A percentile compares a stretch with the other conserved stretches of the same genome.
These are phyloP conservation scores for Venusia cambrica DNA, from an alignment of 2,888 invertebrate species.

Conservation along the genomic window DNA sequence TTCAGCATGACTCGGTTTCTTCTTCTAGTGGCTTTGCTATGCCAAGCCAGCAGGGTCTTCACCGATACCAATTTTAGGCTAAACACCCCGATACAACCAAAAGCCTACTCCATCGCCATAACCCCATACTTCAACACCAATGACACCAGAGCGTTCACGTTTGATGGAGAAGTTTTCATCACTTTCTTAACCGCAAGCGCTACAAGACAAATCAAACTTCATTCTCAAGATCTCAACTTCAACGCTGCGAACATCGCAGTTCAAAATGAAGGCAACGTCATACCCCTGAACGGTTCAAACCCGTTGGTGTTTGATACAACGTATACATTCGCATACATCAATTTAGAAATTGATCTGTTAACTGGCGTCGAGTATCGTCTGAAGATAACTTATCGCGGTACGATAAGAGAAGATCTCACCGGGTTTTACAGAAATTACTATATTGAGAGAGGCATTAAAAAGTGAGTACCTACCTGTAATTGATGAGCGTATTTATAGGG, in stretches of 20 bases:
- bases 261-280: constrained; percentile 31
- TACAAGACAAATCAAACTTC: constrained; percentile 61
- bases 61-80: constrained; percentile 61
- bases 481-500: no score
- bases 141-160: constrained; percentile 60
- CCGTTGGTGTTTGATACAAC: constrained; percentile 51
- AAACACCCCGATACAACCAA: constrained; percentile 69
- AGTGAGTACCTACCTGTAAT: no score
- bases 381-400: constrained; percentile 76
- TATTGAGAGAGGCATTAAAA: constrained; percentile 62
- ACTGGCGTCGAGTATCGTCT: constrained; percentile 63
- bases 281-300: constrained; percentile 40
- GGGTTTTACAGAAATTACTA: constrained; percentile 85
- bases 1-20: constrained; percentile 49
- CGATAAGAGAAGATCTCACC: constrained; percentile 75
- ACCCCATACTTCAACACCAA: constrained; percentile 74
- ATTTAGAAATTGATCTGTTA: constrained; percentile 54
- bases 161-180: constrained; percentile 71
- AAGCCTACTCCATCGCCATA: constrained; percentile 74
- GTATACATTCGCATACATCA: constrained; percentile 74
- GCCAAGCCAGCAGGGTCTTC: constrained; percentile 33
- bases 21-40: constrained; percentile 34
- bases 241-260: constrained; percentile 46
- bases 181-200: constrained; percentile 43
- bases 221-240: constrained; percentile 56